Base-by-base conservation (phyloP, 2,797 vertebrate genomes). In the Avahi laniger region DNA sequence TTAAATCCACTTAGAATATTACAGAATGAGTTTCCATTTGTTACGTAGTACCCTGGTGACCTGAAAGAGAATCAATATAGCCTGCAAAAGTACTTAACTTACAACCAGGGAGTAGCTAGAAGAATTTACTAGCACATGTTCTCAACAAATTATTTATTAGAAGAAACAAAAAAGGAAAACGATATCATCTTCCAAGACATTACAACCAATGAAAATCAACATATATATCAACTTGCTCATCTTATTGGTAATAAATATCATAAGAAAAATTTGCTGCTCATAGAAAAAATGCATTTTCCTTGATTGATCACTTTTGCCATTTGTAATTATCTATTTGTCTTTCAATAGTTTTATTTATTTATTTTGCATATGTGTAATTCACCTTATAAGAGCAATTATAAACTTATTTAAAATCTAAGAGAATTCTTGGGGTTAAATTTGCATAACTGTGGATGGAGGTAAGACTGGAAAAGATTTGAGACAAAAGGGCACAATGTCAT, bases 11-110 rank as follows among this genome's bases (percentile, higher is more conserved):
- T 95, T 90, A 63, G 48, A 94, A 65, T 90, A 92, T 65, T 73
- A 93, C 43, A 48, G n/a, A 87, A 90, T 75, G n/a, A 96, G 67
- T 95, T 95, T 89, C 82, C 69, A 33, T 95, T 94, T 90, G 70
- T 92, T 93, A 80, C 89, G 63, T 79, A 86, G 54, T 38, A 89
- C 28, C 30, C 67, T 79, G 5, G 12, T 93, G 61, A 79, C 57
- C 70, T 35, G 46, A 85, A 91, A 88, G 43, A 92, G 91, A 88
- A 94, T 85, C 65, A 94, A 94, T 82, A 79, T 4, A 65, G 24
- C 12, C 41, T 91, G 57, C 9, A 93, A 54, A 94, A 85, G 63
- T 76, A 63, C 33, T 84, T 96, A 79, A 86, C 38, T 75, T 88
- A 92, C 63, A 85, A 57, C 33, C 30, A 93, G 41, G 9, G 70